Evolutionary conservation across 2,797 vertebrate species (phyloP), one percentile per base, ranked within the genome.

Genomic region (Siniperca scherzeri): DNA sequence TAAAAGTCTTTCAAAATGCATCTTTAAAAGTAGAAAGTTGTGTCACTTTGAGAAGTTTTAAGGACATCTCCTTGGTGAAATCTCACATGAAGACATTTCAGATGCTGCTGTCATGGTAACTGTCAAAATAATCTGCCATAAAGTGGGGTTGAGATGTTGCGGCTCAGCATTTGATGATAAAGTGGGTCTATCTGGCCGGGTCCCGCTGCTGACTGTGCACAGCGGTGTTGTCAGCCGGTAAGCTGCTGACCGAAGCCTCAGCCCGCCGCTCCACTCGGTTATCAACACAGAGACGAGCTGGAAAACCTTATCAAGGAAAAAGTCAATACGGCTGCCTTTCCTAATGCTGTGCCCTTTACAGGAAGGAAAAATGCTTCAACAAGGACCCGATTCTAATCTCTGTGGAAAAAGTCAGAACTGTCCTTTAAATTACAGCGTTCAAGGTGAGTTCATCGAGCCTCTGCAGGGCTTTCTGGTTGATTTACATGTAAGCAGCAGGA

Each of bases 241-340:
- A 91, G 90, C 89, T 83, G 90, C 90, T 91, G 91, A 86, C 90
- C 80, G 40, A 86, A 84, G 86, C 73, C 66, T 61, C 55, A 0
- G 52, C 33, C 73, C 52, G 82, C 74, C 44, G 75, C 74, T 46
- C 3, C 70, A 48, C 79, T 56, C 64, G 38, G 81, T 84, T 88
- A 92, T 88, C 88, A 77, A 73, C 85, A 73, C 80, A 50, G 56
- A 74, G 74, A 50, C 53, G n/a, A 64, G 83, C 80, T 68, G 82
- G 73, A 81, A 89, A 89, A 88, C 77, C 81, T 86, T 83, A 88
- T 90, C 86, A 67, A 81, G 78, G 72, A 17, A 81, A 83, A 86
- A 81, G 91, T 91, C 85, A 82, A 88, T 88, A 90, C 30, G 50
- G 44, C 75, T 44, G 75, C 70, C 65, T 74, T 65, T 89, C 56